Conservation (phyloP, 2,113 vertebrate species). For the Barbus barbus region DNA sequence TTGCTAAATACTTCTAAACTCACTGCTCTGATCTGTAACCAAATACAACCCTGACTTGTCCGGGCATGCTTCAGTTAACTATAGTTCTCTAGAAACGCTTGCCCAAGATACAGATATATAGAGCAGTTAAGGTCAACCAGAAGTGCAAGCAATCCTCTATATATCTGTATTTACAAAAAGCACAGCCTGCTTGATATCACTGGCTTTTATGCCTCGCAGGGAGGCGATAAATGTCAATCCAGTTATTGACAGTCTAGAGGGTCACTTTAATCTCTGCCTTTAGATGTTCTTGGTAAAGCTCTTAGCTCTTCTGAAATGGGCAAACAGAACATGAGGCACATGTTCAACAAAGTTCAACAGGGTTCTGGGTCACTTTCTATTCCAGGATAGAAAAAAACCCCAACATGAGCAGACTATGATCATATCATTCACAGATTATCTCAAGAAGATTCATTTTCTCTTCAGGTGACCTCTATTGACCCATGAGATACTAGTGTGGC, state of each 20-base stretch:
- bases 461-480: background rate
- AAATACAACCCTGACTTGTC: conserved; percentile 8
- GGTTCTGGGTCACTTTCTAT: background rate
- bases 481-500: background rate
- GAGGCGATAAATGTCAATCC: conserved; percentile 26
- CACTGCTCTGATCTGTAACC: background rate
- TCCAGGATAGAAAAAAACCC: background rate
- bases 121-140: conserved; percentile 1
- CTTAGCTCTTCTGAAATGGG: conserved; percentile 5
- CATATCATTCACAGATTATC: conserved; percentile 44
- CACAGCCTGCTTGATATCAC: conserved; percentile 2
- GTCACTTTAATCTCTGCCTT: conserved; percentile 19
- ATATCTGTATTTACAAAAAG: background rate
- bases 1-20: background rate
- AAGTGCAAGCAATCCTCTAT: conserved; percentile 14
- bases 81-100: background rate
- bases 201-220: conserved; percentile 5
- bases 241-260: conserved; percentile 30
- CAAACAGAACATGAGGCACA: conserved; percentile 26
- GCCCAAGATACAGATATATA: background rate
- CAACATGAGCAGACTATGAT: background rate
- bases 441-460: background rate
- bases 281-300: conserved; percentile 11
- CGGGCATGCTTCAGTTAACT: conserved; percentile 4
- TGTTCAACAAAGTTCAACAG: conserved; percentile 1